These are phyloP conservation scores for Hydropotes inermis DNA, from an alignment of 2,113 vertebrate genomes.

Conservation along the genomic window DNA sequence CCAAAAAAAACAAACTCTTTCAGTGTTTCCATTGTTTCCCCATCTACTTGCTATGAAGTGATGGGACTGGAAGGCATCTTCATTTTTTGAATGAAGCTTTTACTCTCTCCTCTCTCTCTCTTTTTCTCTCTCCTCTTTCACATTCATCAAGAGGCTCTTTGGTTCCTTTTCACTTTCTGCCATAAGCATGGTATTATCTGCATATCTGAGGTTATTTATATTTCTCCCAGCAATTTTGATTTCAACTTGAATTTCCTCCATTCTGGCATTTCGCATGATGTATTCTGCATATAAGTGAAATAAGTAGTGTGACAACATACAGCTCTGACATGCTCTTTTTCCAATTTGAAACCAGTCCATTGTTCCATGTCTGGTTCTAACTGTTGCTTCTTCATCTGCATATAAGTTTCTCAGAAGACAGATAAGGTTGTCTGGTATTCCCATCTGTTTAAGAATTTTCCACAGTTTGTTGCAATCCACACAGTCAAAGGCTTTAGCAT, in stretches of 20 bases:
- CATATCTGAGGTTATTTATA: not conserved
- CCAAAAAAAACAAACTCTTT: not conserved
- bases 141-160: not conserved
- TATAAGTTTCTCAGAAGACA: not conserved
- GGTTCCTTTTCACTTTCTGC: not conserved
- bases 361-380: rapidly evolving
- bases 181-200: not conserved
- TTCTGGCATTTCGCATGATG: not conserved
- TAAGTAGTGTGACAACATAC: not conserved
- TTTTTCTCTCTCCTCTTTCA: not conserved
- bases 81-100: not conserved
- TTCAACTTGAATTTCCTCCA: not conserved
- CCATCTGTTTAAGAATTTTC: not conserved
- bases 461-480: not conserved
- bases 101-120: not conserved
- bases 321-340: not conserved
- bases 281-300: not conserved
- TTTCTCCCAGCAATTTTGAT: not conserved
- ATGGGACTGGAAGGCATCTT: not conserved
- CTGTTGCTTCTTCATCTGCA: not conserved
- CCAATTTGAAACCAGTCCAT: not conserved
- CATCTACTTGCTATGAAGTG: not conserved
- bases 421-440: not conserved
- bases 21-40: not conserved
- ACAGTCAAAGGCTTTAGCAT: not conserved